Conservation (phyloP, 1,140 invertebrate genomes). For the Medauroidea extradentata region DNA sequence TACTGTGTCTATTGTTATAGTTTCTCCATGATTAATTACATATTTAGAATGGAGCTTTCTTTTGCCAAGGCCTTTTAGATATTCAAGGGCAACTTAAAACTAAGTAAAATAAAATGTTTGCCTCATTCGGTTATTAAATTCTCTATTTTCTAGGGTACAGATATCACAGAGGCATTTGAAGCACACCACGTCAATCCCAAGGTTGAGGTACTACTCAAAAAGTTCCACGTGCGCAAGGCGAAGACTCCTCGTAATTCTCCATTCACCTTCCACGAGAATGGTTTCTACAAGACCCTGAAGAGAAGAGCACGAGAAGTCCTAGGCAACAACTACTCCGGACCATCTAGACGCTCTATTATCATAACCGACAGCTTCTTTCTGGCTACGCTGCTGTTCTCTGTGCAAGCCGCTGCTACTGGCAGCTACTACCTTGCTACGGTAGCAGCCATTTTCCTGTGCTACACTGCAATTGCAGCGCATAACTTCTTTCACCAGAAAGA, state of each 20-base stretch:
- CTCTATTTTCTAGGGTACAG: slow-evolving; percentile 24
- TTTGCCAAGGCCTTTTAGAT: too few species aligned
- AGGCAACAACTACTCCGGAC: background rate
- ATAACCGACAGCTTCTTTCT: slow-evolving; percentile 51
- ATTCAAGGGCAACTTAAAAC: too few species aligned
- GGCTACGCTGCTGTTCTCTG: slow-evolving; percentile 46
- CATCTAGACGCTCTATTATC: background rate
- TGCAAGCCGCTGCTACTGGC: slow-evolving; percentile 46
- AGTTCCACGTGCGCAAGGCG: slow-evolving; percentile 26
- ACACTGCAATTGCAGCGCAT: slow-evolving; percentile 59
- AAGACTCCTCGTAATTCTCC: slow-evolving; percentile 13
- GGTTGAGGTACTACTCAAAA: slow-evolving; percentile 20
- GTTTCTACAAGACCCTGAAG: slow-evolving; percentile 1
- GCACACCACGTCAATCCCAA: slow-evolving; percentile 24
- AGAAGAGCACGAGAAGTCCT: background rate
- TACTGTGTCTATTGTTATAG: too few species aligned
- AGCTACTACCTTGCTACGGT: slow-evolving; percentile 44
- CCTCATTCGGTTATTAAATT: too few species aligned
- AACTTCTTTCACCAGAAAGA: slow-evolving; percentile 79
- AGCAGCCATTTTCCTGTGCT: slow-evolving; percentile 51
- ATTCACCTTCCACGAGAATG: slow-evolving; percentile 10
- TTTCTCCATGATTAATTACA: too few species aligned
- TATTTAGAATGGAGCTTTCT: too few species aligned
- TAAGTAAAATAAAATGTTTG: too few species aligned
- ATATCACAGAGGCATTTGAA: slow-evolving; percentile 42